Base-by-base conservation (phyloP, 2,797 vertebrate genomes). In the Coluber constrictor region DNA sequence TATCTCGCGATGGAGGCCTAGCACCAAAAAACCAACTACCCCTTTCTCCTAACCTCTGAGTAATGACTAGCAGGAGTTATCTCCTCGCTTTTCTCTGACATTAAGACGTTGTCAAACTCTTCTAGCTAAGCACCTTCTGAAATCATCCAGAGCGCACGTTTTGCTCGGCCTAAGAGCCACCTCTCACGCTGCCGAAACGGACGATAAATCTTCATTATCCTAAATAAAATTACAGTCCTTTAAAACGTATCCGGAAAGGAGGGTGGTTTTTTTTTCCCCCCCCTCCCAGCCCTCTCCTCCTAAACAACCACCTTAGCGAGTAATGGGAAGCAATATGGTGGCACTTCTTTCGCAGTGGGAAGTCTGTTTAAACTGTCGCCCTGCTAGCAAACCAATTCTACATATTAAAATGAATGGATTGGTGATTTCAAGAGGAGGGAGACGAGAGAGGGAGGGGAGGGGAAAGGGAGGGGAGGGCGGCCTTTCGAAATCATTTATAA, bases 191-290 rank as follows among this genome's bases (percentile, higher is more conserved):
- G 96, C 97, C 79, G 97, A 98, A 98, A 98, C 98, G 97, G 97
- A 97, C 98, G 98, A 99, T 99, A 99, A 99, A 99, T 99, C 98
- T 98, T 99, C 98, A 99, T 99, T 99, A 99, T 99, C 98, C 98
- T 98, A 99, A 99, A 99, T 98, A 98, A 98, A 98, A 98, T 99
- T 99, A 98, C 97, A 98, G 98, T 98, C 99, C 98, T 98, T 98
- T 98, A 98, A 63, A 98, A 98, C 98, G 98, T 98, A 98, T 98
- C 98, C 97, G 98, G 98, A 98, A 98, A 98, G 98, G 98, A 98
- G 98, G 98, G n/a, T n/a, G n/a, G n/a, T n/a, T 98, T 98, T 98
- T 56, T 15, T 56, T 20, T 20, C n/a, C n/a, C 0, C 1, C 5
- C 55, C 20, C 59, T 0, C 12, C 12, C 47, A 5, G 4, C 47